phyloP scores from a whole-genome alignment of 1,140 invertebrate species.

The Drosophila nigromelanica region DNA sequence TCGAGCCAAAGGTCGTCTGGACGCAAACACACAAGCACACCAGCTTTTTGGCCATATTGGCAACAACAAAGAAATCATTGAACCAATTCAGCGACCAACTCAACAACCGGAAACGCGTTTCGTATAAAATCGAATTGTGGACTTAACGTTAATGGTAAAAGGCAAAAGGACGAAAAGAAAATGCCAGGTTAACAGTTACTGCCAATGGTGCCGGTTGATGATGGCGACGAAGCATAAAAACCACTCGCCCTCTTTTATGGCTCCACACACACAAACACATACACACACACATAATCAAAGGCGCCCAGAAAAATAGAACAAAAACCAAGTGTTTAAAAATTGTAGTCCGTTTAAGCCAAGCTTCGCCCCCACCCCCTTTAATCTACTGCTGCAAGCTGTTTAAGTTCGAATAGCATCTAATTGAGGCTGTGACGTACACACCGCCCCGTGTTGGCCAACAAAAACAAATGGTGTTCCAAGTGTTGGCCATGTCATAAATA shows the following conservation, averaged over 20 bases:
- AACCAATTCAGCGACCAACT: conserved; percentile 82
- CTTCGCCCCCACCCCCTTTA: neutral
- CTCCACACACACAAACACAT: conserved; percentile 14
- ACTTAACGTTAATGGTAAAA: conserved; percentile 77
- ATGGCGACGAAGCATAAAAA: conserved; percentile 79
- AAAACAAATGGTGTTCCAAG: conserved; percentile 34
- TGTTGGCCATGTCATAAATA: conserved; percentile 61
- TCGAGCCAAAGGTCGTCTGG: conserved; percentile 9
- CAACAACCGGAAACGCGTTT: conserved; percentile 82
- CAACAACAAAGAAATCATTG: conserved; percentile 79
- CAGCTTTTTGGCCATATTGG: conserved; percentile 8
- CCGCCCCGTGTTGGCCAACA: conserved; percentile 6
- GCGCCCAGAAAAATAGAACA: conserved; percentile 41
- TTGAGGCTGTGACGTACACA: conserved; percentile 47
- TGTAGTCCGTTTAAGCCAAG: conserved; percentile 24
- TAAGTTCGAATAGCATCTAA: conserved; percentile 54
- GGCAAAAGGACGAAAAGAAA: conserved; percentile 26
- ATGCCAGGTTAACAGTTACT: conserved; percentile 34
- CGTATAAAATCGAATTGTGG: conserved; percentile 82
- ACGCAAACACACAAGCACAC: conserved; percentile 17
- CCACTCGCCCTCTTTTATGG: conserved; percentile 71
- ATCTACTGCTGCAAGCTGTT: conserved; percentile 10
- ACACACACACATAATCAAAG: neutral
- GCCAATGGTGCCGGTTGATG: conserved; percentile 76
- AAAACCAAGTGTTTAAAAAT: conserved; percentile 26